These are phyloP conservation scores for Lanius ludovicianus DNA, from an alignment of 2,113 vertebrate genomes.

Conservation along the genomic window DNA sequence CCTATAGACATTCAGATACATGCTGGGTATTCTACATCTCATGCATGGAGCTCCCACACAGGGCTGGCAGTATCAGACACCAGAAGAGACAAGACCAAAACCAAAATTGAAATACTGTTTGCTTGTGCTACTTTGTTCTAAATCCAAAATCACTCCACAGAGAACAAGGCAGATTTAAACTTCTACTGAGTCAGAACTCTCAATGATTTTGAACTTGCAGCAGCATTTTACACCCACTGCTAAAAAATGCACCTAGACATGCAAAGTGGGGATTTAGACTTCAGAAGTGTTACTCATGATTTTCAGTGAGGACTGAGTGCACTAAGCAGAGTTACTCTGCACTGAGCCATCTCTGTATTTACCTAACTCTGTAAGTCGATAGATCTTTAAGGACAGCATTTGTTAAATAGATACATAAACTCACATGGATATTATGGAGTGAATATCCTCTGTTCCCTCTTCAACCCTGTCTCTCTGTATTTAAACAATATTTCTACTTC, in stretches of 20 bases:
- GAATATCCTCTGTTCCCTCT: background rate
- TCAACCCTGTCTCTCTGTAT: background rate
- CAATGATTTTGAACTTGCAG: background rate
- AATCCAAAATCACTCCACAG: background rate
- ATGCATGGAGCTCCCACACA: background rate
- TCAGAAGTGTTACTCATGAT: background rate
- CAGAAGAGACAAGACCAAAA: background rate
- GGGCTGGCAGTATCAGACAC: background rate
- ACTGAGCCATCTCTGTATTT: background rate
- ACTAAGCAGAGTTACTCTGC: background rate
- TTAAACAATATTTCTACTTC: background rate
- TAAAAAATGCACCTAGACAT: background rate
- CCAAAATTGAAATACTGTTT: background rate
- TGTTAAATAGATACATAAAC: fast-evolving
- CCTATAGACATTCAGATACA: fast-evolving
- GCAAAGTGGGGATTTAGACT: background rate
- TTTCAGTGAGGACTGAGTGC: background rate
- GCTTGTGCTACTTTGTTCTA: background rate
- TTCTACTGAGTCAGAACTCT: background rate
- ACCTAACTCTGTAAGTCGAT: background rate
- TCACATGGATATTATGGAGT: background rate
- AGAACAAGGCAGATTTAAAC: background rate
- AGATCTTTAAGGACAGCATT: background rate
- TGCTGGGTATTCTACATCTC: background rate
- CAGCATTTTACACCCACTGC: background rate